These are phyloP conservation scores for Apaloderma vittatum DNA, from an alignment of 2,113 vertebrate genomes.

Conservation along the genomic window DNA sequence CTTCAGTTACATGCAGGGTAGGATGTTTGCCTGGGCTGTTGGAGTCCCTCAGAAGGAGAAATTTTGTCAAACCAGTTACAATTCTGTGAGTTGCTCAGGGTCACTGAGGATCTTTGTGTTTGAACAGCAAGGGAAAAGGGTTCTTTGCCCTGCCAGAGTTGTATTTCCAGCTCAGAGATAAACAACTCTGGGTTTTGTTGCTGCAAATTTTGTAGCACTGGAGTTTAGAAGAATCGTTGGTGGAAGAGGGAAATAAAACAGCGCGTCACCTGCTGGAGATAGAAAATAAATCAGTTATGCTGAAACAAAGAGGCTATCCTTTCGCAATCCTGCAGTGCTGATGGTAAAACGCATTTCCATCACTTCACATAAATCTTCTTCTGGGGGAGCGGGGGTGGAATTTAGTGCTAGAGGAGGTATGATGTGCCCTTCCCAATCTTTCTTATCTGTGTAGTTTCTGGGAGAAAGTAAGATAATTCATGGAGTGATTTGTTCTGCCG, in stretches of 20 bases:
- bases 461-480: not conserved
- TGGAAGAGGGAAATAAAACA: constrained; percentile 4
- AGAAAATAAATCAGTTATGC: constrained; percentile 30
- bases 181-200: not conserved
- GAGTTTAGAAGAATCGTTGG: not conserved
- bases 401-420: not conserved
- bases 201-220: not conserved
- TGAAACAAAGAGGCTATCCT: not conserved
- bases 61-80: not conserved
- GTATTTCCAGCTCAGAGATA: not conserved
- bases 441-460: not conserved
- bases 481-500: not conserved
- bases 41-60: not conserved
- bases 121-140: not conserved
- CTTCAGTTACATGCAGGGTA: not conserved
- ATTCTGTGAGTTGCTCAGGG: not conserved
- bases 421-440: not conserved
- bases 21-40: not conserved
- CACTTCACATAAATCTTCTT: not conserved
- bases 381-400: not conserved
- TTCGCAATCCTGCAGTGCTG: not conserved
- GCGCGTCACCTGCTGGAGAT: not conserved
- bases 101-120: not conserved
- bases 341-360: not conserved
- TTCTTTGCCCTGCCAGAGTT: not conserved